phyloP scores from a whole-genome alignment of 2,113 vertebrate genomes.

The Silurus meridionalis region DNA sequence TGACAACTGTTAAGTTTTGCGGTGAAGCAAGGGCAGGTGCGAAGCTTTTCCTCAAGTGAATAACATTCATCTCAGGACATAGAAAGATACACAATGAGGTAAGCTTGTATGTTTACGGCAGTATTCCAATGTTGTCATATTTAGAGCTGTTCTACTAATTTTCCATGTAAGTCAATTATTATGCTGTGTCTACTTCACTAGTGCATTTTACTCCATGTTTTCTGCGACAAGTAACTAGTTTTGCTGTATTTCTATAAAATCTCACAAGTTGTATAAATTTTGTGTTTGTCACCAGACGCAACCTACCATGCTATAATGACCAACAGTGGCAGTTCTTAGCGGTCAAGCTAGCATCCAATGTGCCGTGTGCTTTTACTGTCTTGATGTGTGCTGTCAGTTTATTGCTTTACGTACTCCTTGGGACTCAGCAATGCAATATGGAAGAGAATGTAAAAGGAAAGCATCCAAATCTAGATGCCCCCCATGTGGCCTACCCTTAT shows the following conservation, averaged over 20 bases:
- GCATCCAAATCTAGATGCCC: slow-evolving; percentile 40
- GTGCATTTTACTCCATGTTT: not conserved
- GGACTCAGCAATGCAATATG: not conserved
- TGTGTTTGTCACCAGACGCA: not conserved
- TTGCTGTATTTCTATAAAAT: not conserved
- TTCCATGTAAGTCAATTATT: not conserved
- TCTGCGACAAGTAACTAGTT: not conserved
- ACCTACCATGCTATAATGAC: not conserved
- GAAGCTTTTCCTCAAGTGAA: not conserved
- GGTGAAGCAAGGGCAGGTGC: not conserved
- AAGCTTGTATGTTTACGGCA: not conserved
- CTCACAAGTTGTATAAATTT: not conserved
- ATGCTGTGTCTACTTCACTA: not conserved
- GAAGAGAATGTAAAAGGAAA: not conserved
- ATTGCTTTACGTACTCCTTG: not conserved
- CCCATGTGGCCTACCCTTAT: slow-evolving; percentile 62
- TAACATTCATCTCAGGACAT: too few species aligned
- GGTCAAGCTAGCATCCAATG: not conserved
- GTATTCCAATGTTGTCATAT: not conserved
- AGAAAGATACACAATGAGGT: not conserved
- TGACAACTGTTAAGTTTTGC: not conserved
- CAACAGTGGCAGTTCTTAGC: not conserved
- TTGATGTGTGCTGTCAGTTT: not conserved
- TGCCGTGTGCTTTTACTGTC: not conserved
- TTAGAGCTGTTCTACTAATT: not conserved